A percentile compares a stretch with the other conserved stretches of the same genome.
Evolutionary conservation across 2,888 invertebrate species (phyloP).

Genomic region (Glyphotaelius pellucidus): DNA sequence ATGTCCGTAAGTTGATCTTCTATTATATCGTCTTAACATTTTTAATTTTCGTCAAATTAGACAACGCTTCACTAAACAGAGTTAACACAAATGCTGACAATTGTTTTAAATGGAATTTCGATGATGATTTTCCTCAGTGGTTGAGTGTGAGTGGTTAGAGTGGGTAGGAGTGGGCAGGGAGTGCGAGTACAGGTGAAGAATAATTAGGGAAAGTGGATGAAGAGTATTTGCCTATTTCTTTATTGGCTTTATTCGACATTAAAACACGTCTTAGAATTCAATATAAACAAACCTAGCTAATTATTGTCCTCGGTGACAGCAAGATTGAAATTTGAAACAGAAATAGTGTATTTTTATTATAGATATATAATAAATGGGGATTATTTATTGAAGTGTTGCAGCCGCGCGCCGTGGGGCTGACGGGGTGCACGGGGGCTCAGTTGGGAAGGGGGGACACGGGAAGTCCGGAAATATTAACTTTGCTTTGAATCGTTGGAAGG

Average conservation of each 20-base stretch:
- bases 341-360: constrained; percentile 49
- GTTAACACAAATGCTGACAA: constrained; percentile 25
- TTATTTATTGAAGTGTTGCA: constrained; percentile 22
- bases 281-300: constrained; percentile 21
- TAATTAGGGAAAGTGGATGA: neutral
- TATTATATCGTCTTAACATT: constrained; percentile 25
- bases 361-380: constrained; percentile 28
- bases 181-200: neutral
- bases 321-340: constrained; percentile 26
- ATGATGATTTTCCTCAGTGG: neutral
- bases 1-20: constrained; percentile 25
- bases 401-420: neutral
- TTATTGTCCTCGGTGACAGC: neutral
- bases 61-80: constrained; percentile 33
- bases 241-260: neutral
- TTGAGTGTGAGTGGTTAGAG: neutral
- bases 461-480: constrained; percentile 18
- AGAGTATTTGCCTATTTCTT: constrained; percentile 22
- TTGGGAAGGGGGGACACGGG: neutral
- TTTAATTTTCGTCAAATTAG: constrained; percentile 14
- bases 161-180: neutral
- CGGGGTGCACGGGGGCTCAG: neutral
- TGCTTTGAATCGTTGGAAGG: constrained; percentile 9
- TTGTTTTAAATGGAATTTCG: neutral
- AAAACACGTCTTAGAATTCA: constrained; percentile 19